phyloP scores from a whole-genome alignment of 2,888 invertebrate genomes.

The Quadriops clusia region DNA sequence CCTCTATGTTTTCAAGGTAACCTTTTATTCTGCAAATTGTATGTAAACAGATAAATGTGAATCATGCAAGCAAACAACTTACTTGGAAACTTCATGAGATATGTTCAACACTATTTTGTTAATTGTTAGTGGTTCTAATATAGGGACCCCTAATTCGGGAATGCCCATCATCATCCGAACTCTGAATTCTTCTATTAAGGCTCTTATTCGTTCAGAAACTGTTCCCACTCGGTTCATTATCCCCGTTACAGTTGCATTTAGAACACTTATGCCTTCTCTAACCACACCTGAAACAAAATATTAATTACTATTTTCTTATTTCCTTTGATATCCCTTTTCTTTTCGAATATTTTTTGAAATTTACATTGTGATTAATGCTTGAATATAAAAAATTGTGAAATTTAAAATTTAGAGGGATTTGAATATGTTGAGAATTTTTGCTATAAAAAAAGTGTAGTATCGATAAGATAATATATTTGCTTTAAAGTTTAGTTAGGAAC shows the following conservation, averaged over 20 bases:
- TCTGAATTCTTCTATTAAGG: constrained; percentile 31
- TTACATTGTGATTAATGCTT: too few relatives aligned
- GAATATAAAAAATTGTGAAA: too few relatives aligned
- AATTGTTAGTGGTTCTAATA: constrained; percentile 34
- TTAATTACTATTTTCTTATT: too few relatives aligned
- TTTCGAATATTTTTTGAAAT: too few relatives aligned
- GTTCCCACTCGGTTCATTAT: constrained; percentile 30
- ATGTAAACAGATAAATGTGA: neutral
- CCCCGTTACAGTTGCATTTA: constrained; percentile 28
- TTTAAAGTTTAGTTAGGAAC: too few relatives aligned
- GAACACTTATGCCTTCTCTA: constrained; percentile 28
- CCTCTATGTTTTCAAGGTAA: constrained; percentile 29
- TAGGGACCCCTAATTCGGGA: constrained; percentile 34
- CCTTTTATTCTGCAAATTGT: constrained; percentile 27
- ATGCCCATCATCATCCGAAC: constrained; percentile 31
- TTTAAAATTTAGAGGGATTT: too few relatives aligned
- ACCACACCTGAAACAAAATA: constrained; percentile 27
- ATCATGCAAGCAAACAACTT: constrained; percentile 13
- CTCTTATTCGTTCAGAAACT: constrained; percentile 30
- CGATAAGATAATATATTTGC: too few relatives aligned
- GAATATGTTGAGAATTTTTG: too few relatives aligned
- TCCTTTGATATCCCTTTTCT: too few relatives aligned
- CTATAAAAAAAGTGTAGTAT: too few relatives aligned
- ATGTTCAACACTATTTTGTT: constrained; percentile 33
- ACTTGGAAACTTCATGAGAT: constrained; percentile 31